Conservation (phyloP, 2,888 invertebrate genomes). For the Protula sp. region DNA sequence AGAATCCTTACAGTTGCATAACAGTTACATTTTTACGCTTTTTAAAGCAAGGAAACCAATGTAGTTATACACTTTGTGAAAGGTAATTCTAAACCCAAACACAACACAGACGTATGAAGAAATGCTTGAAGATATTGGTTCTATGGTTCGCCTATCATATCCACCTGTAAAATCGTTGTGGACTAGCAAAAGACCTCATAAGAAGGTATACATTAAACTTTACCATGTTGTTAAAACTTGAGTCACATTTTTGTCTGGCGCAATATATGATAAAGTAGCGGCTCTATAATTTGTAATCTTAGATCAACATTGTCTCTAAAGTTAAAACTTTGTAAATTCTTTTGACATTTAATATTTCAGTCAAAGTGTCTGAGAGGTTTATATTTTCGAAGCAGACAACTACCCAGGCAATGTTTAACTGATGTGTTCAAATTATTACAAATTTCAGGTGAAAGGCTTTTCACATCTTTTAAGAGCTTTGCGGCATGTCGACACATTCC, state of each 20-base stretch:
- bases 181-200: slow-evolving; percentile 71
- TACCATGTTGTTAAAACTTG: too few relatives aligned
- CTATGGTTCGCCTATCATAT: slow-evolving; percentile 28
- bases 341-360: too few relatives aligned
- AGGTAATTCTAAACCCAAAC: slow-evolving; percentile 78
- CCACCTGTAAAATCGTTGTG: slow-evolving; percentile 80
- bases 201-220: too few relatives aligned
- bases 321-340: too few relatives aligned
- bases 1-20: too few relatives aligned
- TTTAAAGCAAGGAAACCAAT: too few relatives aligned
- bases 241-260: background rate
- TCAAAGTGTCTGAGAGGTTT: too few relatives aligned
- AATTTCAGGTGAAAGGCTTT: slow-evolving; percentile 76
- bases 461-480: slow-evolving; percentile 89
- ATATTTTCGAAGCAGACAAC: too few relatives aligned
- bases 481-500: slow-evolving; percentile 82
- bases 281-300: background rate
- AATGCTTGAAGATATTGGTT: slow-evolving; percentile 74
- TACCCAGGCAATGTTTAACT: too few relatives aligned
- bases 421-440: too few relatives aligned
- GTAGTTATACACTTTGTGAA: too few relatives aligned
- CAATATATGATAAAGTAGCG: background rate
- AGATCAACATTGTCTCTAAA: background rate
- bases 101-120: slow-evolving; percentile 93
- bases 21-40: too few relatives aligned